These are phyloP conservation scores for Hermaeophaga mercurialis DNA, from an alignment of 2,888 invertebrate genomes.

Conservation along the genomic window DNA sequence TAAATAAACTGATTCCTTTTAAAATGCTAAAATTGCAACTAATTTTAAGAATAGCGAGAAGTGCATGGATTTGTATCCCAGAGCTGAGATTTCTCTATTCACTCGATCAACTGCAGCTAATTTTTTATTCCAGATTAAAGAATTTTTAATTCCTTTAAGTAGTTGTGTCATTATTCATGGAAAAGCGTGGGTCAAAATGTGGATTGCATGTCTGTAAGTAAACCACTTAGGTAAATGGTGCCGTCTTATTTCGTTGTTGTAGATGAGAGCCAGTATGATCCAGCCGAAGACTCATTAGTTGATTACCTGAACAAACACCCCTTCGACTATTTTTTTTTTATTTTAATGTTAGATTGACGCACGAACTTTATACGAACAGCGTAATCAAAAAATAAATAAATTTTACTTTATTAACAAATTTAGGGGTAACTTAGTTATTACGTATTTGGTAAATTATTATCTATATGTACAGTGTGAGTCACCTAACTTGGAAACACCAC, in stretches of 20 bases:
- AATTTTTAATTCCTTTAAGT: conserved; percentile 38
- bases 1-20: too few species aligned
- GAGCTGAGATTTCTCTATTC: too few species aligned
- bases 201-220: conserved; percentile 52
- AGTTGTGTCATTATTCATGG: conserved; percentile 35
- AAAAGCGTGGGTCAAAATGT: conserved; percentile 37
- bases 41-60: too few species aligned
- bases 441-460: too few species aligned
- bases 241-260: conserved; percentile 46
- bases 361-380: too few species aligned
- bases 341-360: conserved; percentile 43
- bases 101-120: neutral
- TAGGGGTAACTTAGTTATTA: too few species aligned
- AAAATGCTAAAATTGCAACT: too few species aligned
- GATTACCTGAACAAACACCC: conserved; percentile 35
- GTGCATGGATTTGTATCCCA: too few species aligned
- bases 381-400: too few species aligned
- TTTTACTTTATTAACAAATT: too few species aligned
- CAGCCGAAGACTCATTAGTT: conserved; percentile 34
- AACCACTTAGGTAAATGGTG: conserved; percentile 53
- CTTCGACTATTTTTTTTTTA: conserved; percentile 22
- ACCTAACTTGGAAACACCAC: too few species aligned
- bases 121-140: conserved; percentile 16
- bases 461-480: too few species aligned
- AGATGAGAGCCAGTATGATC: conserved; percentile 18